Conservation (phyloP, 1,140 invertebrate species). For the Belonocnema kinseyi region DNA sequence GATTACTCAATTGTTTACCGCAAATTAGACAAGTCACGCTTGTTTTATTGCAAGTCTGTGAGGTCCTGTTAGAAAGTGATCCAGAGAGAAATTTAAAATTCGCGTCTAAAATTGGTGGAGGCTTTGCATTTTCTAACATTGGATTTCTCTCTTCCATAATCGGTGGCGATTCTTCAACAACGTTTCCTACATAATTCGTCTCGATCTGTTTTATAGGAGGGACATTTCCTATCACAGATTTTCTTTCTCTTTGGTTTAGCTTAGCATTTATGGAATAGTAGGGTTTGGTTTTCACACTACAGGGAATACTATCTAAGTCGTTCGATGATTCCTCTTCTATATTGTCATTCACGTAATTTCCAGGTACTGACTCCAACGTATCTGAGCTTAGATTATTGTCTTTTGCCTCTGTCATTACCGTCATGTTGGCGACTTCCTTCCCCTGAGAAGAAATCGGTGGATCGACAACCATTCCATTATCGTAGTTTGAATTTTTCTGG, state of each 20-base stretch:
- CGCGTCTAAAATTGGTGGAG: conserved; percentile 60
- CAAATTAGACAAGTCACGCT: conserved; percentile 89
- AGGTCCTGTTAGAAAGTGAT: conserved; percentile 50
- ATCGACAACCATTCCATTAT: conserved; percentile 64
- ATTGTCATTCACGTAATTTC: conserved; percentile 39
- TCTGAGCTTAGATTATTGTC: conserved; percentile 47
- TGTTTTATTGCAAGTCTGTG: conserved; percentile 72
- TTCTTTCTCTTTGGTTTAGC: conserved; percentile 68
- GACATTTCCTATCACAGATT: conserved; percentile 44
- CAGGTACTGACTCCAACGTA: conserved; percentile 47
- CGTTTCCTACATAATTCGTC: conserved; percentile 35
- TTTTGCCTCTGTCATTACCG: conserved; percentile 57
- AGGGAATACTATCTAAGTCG: conserved; percentile 66
- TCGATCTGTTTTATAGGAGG: conserved; percentile 35
- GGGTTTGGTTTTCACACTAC: conserved; percentile 72
- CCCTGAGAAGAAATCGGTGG: conserved; percentile 54
- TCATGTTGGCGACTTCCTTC: conserved; percentile 53
- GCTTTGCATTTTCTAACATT: conserved; percentile 60
- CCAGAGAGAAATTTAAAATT: conserved; percentile 68
- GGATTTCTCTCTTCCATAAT: conserved; percentile 54
- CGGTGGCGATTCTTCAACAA: conserved; percentile 26
- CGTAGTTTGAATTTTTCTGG: conserved; percentile 67
- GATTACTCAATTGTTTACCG: conserved; percentile 91
- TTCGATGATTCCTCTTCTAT: conserved; percentile 59
- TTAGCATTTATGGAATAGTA: conserved; percentile 74